Evolutionary conservation across 2,888 invertebrate genomes (phyloP).

Genomic region (Lacanobia oleracea): DNA sequence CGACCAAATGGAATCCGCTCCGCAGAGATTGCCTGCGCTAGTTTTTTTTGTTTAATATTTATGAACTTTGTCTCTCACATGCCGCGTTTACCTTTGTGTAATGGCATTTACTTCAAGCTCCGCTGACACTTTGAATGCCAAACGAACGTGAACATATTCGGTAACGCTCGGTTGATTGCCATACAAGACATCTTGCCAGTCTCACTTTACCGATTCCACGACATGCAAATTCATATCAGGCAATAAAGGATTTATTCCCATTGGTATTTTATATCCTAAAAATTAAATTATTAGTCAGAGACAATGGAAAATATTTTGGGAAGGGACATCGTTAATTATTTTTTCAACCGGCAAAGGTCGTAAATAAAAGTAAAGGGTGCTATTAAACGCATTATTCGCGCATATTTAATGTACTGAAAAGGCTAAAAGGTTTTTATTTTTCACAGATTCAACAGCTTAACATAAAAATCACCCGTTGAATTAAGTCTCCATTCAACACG

Average conservation of each 20-base stretch:
- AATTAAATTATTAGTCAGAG: constrained; percentile 80
- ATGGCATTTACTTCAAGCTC: constrained; percentile 83
- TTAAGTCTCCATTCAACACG: constrained; percentile 83
- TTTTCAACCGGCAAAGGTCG: constrained; percentile 83
- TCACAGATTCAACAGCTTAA: constrained; percentile 86
- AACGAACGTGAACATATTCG: constrained; percentile 78
- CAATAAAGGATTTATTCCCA: constrained; percentile 54
- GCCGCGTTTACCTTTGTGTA: constrained; percentile 83
- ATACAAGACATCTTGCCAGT: constrained; percentile 43
- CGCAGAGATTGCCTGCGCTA: constrained; percentile 86
- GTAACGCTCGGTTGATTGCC: constrained; percentile 73
- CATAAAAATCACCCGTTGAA: constrained; percentile 83
- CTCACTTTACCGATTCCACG: constrained; percentile 28
- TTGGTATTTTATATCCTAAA: constrained; percentile 66
- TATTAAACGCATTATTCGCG: constrained; percentile 90
- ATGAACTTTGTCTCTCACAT: constrained; percentile 83
- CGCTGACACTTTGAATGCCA: constrained; percentile 80
- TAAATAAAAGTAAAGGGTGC: constrained; percentile 90
- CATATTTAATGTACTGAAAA: constrained; percentile 90
- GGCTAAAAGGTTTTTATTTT: constrained; percentile 86
- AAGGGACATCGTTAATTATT: constrained; percentile 86
- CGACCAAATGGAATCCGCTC: constrained; percentile 83
- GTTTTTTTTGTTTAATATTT: constrained; percentile 88
- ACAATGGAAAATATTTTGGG: constrained; percentile 82
- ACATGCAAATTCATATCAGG: constrained; percentile 39